These are phyloP conservation scores for Sclerurus mexicanus DNA, from an alignment of 2,113 vertebrate genomes.

Conservation along the genomic window DNA sequence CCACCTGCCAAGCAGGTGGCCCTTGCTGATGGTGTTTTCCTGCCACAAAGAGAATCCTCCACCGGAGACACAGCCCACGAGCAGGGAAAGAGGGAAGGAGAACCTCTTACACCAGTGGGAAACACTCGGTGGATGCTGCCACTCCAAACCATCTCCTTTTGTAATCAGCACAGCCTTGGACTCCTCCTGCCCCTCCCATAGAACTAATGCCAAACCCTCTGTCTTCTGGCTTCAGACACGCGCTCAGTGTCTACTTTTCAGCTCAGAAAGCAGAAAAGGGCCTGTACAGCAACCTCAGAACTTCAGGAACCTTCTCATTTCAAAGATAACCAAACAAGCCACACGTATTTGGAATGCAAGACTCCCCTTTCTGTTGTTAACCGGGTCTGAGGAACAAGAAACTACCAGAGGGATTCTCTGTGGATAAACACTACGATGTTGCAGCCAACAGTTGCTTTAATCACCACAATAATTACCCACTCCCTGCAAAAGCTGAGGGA, in stretches of 20 bases:
- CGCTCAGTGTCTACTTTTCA: background rate
- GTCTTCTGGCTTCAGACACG: background rate
- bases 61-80: fast-evolving
- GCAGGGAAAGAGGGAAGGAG: too few relatives aligned
- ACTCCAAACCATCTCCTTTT: background rate
- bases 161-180: background rate
- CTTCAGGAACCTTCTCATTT: background rate
- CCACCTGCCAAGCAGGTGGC: background rate
- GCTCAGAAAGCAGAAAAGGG: background rate
- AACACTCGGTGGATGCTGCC: background rate
- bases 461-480: background rate
- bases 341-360: background rate
- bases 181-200: background rate
- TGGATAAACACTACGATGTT: background rate
- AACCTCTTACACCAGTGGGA: background rate
- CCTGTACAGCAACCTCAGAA: background rate
- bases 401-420: background rate
- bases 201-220: background rate
- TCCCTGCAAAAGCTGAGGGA: background rate
- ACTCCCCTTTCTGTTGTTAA: background rate
- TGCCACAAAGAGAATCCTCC: background rate
- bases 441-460: background rate
- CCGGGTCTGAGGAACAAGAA: background rate
- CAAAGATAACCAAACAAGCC: background rate
- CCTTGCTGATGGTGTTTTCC: fast-evolving